These are phyloP conservation scores for Sminthurinus signatus DNA, from an alignment of 1,140 invertebrate species.

Conservation along the genomic window DNA sequence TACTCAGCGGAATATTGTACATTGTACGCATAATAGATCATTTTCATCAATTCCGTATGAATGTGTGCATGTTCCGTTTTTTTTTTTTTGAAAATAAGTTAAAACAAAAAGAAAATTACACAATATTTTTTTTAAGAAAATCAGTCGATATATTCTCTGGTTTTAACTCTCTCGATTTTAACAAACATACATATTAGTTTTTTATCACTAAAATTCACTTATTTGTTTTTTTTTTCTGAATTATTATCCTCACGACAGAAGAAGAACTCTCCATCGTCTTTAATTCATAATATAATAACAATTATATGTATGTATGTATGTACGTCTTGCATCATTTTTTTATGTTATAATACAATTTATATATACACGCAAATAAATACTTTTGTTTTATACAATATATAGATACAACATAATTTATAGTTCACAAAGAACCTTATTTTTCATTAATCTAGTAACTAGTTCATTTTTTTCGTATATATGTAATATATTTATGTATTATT, in stretches of 20 bases:
- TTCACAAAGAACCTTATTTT: too few relatives aligned
- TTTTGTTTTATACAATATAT: too few relatives aligned
- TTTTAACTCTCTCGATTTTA: slow-evolving; percentile 26
- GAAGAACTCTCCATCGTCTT: neutral
- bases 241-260: neutral
- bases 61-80: too few relatives aligned
- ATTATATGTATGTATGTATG: neutral
- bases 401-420: too few relatives aligned
- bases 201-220: slow-evolving; percentile 15
- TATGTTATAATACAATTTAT: too few relatives aligned
- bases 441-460: too few relatives aligned
- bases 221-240: neutral
- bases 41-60: too few relatives aligned
- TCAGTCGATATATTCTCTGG: slow-evolving; percentile 36
- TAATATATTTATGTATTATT: too few relatives aligned
- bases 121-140: slow-evolving; percentile 20
- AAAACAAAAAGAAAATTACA: slow-evolving; percentile 5
- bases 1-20: too few relatives aligned
- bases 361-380: too few relatives aligned
- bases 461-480: too few relatives aligned
- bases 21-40: too few relatives aligned
- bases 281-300: neutral
- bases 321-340: neutral
- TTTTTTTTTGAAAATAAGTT: neutral
- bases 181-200: slow-evolving; percentile 31